Percentiles rank a stretch among this genome's conserved stretches.
Conservation (phyloP, 2,888 invertebrate genomes). For the Myopa testacea region DNA sequence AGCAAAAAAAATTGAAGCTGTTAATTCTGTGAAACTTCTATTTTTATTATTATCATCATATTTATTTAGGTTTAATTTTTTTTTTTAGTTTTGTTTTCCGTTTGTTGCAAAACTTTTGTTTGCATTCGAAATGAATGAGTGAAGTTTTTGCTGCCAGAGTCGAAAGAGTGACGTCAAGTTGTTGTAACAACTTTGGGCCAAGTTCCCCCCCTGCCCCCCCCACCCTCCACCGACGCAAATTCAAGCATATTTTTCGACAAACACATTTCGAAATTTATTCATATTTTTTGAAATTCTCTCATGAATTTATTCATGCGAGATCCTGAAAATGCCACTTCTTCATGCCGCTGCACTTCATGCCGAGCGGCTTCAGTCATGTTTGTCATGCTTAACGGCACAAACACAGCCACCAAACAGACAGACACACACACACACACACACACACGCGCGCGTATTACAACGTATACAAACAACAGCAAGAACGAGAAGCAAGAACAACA, state of each 20-base stretch:
- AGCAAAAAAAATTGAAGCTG: not conserved
- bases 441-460: not conserved
- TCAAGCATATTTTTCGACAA: slow-evolving; percentile 38
- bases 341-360: not conserved
- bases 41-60: not conserved
- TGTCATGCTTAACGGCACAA: not conserved
- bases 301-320: slow-evolving; percentile 33
- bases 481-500: not conserved
- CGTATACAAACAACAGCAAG: slow-evolving; percentile 6
- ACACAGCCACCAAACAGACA: not conserved
- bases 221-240: not conserved
- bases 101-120: slow-evolving; percentile 11
- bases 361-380: not conserved
- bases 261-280: slow-evolving; percentile 35
- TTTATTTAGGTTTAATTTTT: not conserved
- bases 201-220: not conserved
- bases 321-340: not conserved
- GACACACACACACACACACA: not conserved
- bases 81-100: not conserved
- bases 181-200: not conserved
- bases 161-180: not conserved
- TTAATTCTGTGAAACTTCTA: not conserved
- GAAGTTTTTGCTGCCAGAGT: not conserved
- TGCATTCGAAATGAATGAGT: not conserved
- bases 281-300: slow-evolving; percentile 34